A percentile compares a stretch with the other conserved stretches of the same genome.
Conservation (phyloP, 2,888 invertebrate species). For the Lymantria dispar region DNA sequence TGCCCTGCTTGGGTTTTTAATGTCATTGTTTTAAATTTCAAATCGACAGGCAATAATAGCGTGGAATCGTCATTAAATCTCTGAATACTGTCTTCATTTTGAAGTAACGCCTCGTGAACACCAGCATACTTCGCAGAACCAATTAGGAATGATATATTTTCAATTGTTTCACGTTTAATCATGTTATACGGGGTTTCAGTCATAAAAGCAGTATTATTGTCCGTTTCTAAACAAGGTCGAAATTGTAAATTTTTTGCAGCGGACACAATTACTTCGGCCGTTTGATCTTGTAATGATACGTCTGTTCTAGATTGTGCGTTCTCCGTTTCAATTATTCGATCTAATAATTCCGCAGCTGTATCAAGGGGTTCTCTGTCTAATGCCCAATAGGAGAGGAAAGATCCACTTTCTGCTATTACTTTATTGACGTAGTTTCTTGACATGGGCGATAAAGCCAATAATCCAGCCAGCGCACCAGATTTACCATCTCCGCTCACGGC, state of each 20-base stretch:
- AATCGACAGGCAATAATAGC: slow-evolving; percentile 52
- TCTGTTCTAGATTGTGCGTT: not conserved
- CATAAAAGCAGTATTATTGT: slow-evolving; percentile 41
- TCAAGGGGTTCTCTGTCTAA: slow-evolving; percentile 53
- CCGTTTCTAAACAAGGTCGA: slow-evolving; percentile 54
- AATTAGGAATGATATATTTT: slow-evolving; percentile 51
- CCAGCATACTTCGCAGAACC: slow-evolving; percentile 61
- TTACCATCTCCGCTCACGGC: slow-evolving; percentile 62
- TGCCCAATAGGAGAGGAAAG: slow-evolving; percentile 58
- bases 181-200: slow-evolving; percentile 50
- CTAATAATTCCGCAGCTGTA: slow-evolving; percentile 50
- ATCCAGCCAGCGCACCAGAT: slow-evolving; percentile 59
- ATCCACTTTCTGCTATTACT: slow-evolving; percentile 66
- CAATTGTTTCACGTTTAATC: slow-evolving; percentile 34
- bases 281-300: slow-evolving; percentile 23
- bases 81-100: slow-evolving; percentile 35
- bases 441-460: slow-evolving; percentile 49
- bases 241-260: slow-evolving; percentile 40
- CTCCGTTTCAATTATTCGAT: slow-evolving; percentile 42
- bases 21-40: slow-evolving; percentile 38
- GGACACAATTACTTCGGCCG: slow-evolving; percentile 33
- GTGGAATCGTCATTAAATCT: slow-evolving; percentile 43
- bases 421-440: slow-evolving; percentile 51
- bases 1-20: slow-evolving; percentile 32
- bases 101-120: slow-evolving; percentile 44